Base-by-base conservation (phyloP, 1,140 invertebrate species). In the Bradysia coprophila region DNA sequence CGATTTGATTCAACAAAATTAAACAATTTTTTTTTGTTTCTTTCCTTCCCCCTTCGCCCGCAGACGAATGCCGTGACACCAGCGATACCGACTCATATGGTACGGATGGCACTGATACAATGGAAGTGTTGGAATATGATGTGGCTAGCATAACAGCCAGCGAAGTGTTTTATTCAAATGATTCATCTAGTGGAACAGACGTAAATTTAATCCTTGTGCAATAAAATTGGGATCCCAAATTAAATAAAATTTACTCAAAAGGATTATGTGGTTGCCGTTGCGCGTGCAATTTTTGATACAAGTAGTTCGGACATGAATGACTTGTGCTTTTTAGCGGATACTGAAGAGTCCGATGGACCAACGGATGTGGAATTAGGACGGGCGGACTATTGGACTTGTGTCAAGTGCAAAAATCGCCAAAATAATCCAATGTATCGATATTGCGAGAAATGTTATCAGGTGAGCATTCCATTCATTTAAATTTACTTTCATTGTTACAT, bases 361-460 rank as follows among this genome's bases (percentile, higher is more conserved):
- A 54, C 58, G 36, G 72, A 75, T 55, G 64, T 63, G 38, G 70
- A 71, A 49, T 57, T 72, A 11, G 63, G 63, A 32, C 57, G 57
- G 33, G 61, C 62, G 43, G 73, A 72, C 52, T 77, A 72, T 55
- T 69, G 68, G 65, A 65, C 64, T 21, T 79, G 76, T 56, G 62
- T 71, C 0, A 66, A 69, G 45, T 79, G 76, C 53, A 65, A 65
- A 18, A 64, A 63, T 10, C 50, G 54, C 33, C 75, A 76, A 53
- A 71, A 72, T 51, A 75, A 74, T 62, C 72, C 71, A 19, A 51
- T 68, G 23, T 76, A 70, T 54, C 62, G 70, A 32, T 77, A 72
- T 58, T 79, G 76, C 56, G 67, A 75, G 56, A 73, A 71, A 56
- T 78, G 75, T 52, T 76, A 68, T 52, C 67, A 73, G 70, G 72